A percentile compares a stretch with the other conserved stretches of the same genome.
phyloP scores from a whole-genome alignment of 2,888 invertebrate genomes.

The Sepioteuthis lessoniana region DNA sequence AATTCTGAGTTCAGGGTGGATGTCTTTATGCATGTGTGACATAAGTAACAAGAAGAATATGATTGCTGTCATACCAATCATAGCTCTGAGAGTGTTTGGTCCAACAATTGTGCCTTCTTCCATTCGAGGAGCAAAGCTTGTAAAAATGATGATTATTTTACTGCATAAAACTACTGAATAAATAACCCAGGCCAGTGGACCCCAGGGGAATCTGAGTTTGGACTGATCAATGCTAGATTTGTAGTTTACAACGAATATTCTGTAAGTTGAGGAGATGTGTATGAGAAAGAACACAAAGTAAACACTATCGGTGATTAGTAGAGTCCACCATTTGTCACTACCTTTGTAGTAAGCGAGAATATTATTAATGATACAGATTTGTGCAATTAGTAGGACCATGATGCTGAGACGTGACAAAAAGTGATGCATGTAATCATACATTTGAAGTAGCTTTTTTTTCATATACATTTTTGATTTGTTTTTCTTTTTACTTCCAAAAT shows the following conservation, averaged over 20 bases:
- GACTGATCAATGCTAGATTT: neutral
- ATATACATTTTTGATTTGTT: neutral
- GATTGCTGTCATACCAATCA: conserved; percentile 34
- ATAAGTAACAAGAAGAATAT: conserved; percentile 38
- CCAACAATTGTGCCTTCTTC: neutral
- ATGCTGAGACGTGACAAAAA: neutral
- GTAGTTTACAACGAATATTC: neutral
- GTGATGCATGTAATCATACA: neutral
- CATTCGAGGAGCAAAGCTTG: conserved; percentile 34
- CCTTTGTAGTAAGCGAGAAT: neutral
- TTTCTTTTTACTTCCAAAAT: neutral
- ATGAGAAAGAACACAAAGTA: conserved; percentile 35
- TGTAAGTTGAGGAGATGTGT: neutral
- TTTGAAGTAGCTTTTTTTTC: neutral
- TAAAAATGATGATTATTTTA: conserved; percentile 2
- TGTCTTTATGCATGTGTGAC: neutral
- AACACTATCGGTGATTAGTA: neutral
- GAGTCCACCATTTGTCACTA: neutral
- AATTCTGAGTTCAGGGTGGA: neutral
- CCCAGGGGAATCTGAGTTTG: conserved; percentile 37
- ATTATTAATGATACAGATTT: neutral
- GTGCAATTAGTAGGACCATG: neutral
- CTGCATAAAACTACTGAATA: conserved; percentile 37
- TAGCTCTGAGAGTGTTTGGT: conserved; percentile 37
- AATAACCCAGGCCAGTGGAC: conserved; percentile 18